Percentiles rank a stretch among this genome's conserved stretches.
Conservation (phyloP, 2,888 invertebrate genomes). For the Rhamnusium bicolor region DNA sequence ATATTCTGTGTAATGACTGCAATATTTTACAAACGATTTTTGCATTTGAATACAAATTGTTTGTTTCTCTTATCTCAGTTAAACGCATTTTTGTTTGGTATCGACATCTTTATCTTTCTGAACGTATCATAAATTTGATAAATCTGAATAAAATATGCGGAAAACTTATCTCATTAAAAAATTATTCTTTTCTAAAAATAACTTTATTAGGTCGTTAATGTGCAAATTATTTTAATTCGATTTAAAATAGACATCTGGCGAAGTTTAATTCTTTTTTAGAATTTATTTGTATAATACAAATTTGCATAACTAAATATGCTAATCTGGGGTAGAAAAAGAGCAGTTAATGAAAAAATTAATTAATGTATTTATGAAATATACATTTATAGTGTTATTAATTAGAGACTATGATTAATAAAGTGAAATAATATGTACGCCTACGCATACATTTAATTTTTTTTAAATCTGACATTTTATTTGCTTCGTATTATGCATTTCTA, state of each 20-base stretch:
- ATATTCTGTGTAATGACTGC: constrained; percentile 50
- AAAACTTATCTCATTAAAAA: constrained; percentile 10
- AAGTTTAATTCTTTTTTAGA: background rate
- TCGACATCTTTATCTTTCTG: constrained; percentile 35
- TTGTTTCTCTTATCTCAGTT: constrained; percentile 40
- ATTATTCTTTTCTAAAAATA: constrained; percentile 26
- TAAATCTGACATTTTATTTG: too few species aligned
- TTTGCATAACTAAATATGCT: constrained; percentile 17
- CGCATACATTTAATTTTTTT: too few species aligned
- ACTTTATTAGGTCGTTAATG: constrained; percentile 21
- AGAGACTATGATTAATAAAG: background rate
- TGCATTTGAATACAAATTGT: constrained; percentile 36
- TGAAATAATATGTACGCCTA: background rate
- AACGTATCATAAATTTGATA: constrained; percentile 28
- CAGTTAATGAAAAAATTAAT: background rate
- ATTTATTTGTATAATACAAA: constrained; percentile 3
- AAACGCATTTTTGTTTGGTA: constrained; percentile 34
- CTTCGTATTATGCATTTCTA: too few species aligned
- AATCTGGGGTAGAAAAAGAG: background rate
- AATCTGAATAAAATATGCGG: constrained; percentile 32
- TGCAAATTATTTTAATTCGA: constrained; percentile 20
- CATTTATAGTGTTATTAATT: background rate
- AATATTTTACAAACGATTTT: constrained; percentile 38
- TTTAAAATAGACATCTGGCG: constrained; percentile 20
- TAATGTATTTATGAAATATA: too few species aligned